Percentiles rank a stretch among this genome's conserved stretches.
Conservation (phyloP, 2,797 vertebrate genomes). For the Galago senegalensis region DNA sequence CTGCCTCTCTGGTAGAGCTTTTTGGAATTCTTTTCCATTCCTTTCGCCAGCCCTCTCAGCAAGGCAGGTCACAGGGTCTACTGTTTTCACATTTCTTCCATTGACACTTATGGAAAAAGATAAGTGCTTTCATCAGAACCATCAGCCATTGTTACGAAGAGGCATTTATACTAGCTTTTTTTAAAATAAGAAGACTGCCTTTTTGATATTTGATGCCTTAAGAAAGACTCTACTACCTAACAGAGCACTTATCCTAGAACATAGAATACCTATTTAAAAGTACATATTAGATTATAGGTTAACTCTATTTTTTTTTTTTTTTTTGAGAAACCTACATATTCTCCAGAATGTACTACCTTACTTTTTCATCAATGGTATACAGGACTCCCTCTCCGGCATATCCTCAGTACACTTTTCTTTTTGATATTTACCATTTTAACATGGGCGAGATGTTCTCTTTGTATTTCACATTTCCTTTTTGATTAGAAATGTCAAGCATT, state of each 20-base stretch:
- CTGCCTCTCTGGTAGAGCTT: not conserved
- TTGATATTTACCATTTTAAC: not conserved
- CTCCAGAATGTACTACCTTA: not conserved
- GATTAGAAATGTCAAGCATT: not conserved
- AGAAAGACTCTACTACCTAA: not conserved
- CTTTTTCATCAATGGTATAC: not conserved
- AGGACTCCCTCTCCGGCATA: not conserved
- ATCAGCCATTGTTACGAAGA: not conserved
- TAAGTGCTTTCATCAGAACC: not conserved
- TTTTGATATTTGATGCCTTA: slow-evolving; percentile 17
- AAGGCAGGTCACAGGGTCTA: not conserved
- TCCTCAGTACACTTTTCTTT: not conserved
- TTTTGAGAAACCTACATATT: not conserved
- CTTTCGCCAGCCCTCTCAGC: no score
- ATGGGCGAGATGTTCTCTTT: not conserved
- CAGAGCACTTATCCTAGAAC: not conserved
- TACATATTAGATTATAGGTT: not conserved
- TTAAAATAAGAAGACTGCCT: not conserved
- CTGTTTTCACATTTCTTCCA: not conserved
- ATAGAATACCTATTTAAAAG: not conserved
- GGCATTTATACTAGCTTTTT: not conserved
- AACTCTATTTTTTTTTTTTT: not conserved
- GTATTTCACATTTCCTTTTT: not conserved
- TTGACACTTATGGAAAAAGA: not conserved
- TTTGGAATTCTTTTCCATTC: not conserved